Conservation (phyloP, 2,113 vertebrate species). For the Vimba vimba region DNA sequence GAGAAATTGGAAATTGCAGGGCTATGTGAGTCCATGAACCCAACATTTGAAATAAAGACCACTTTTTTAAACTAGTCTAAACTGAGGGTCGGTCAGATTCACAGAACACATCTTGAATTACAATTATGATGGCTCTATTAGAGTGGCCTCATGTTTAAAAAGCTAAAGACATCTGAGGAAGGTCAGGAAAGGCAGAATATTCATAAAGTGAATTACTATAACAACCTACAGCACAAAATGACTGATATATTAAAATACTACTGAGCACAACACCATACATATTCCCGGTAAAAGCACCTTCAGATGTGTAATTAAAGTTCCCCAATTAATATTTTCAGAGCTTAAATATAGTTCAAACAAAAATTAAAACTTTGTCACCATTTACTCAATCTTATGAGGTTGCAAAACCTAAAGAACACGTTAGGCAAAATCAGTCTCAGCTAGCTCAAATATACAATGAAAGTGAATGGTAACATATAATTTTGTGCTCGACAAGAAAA, state of each 20-base stretch:
- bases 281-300: neutral
- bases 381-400: neutral
- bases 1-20: slow-evolving; percentile 25
- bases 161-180: neutral
- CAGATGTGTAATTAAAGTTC: neutral
- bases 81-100: neutral
- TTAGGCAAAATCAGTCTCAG: neutral
- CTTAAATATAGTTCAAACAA: neutral
- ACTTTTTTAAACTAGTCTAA: neutral
- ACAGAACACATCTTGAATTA: neutral
- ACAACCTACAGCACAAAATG: neutral
- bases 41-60: slow-evolving; percentile 23
- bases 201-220: neutral
- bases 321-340: neutral
- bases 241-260: neutral
- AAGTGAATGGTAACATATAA: neutral
- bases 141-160: neutral
- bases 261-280: neutral
- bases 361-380: neutral
- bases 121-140: neutral
- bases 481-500: neutral
- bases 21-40: slow-evolving; percentile 44
- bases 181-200: neutral
- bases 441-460: neutral
- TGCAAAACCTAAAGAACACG: neutral